Base-by-base conservation (phyloP, 1,140 invertebrate genomes). In the Harpegnathos saltator region DNA sequence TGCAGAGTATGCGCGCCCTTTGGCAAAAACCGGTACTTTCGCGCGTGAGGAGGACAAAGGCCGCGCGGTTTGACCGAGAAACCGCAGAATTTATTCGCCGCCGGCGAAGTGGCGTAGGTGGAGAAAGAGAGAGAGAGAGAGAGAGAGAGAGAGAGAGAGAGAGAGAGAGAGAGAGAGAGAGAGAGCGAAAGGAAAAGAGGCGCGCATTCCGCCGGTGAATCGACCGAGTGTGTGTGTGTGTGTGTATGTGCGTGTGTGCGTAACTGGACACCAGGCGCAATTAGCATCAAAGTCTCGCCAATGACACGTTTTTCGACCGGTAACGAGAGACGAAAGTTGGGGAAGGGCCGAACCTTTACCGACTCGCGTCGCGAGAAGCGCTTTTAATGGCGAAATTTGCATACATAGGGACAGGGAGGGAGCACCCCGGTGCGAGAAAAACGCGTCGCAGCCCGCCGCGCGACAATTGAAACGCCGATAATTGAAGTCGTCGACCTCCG, bases 21-120 rank as follows among this genome's bases (percentile, higher is more conserved):
- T 80, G 69, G 52, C 52, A 80, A 80, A 80, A 80, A 80, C 63
- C 22, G 69, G 33, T 59, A 68, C 50, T 56, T 78, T 33, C 33
- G 50, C 75, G 74, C 65, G 75, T 24, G 52, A 80, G 44, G 52
- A 69, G 75, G 52, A 80, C 75, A 80, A 80, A 80, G 65, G 75
- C 58, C 22, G 33, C 33, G 33, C 22, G 65, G 65, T 59, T 71
- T 71, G 33, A 48, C 65, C 75, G 75, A 80, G 75, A 80, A 80
- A 80, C 75, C 75, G 33, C 75, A 80, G 52, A 80, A 80, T 80
- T 80, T 80, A 80, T 80, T 80, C 75, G 17, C 24, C 15, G 29
- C 65, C n/a, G 22, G 62, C 63, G 19, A 80, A 80, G 75, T 80
- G n/a, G 75, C 75, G 44, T 33, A 44, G 3, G 38, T 9, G 38